These are phyloP conservation scores for Clarias pachynema DNA, from an alignment of 2,797 vertebrate species.

Conservation along the genomic window DNA sequence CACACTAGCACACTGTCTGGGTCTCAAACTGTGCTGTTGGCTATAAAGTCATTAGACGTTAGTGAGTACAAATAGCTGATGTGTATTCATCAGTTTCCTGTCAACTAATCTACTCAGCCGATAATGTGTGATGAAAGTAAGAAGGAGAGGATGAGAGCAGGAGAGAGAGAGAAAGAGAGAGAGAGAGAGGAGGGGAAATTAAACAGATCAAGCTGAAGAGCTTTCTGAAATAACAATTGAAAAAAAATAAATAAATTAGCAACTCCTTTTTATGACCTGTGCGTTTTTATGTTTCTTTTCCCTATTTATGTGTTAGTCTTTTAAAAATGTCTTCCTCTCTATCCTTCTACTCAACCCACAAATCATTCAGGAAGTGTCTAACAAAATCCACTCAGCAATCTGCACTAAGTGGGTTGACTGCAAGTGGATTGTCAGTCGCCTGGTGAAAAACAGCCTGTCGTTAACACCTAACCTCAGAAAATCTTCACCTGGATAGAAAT, in stretches of 20 bases:
- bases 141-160: slow-evolving; percentile 29
- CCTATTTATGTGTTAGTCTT: not conserved
- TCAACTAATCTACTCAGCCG: slow-evolving; percentile 28
- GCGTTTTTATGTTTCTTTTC: slow-evolving; percentile 37
- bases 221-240: slow-evolving; percentile 61
- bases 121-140: slow-evolving; percentile 16
- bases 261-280: slow-evolving; percentile 62
- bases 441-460: slow-evolving; percentile 30
- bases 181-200: slow-evolving; percentile 63
- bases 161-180: slow-evolving; percentile 17
- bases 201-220: slow-evolving; percentile 66
- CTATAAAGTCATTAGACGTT: slow-evolving; percentile 49
- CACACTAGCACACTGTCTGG: slow-evolving; percentile 38
- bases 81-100: slow-evolving; percentile 15
- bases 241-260: slow-evolving; percentile 60
- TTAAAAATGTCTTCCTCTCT: slow-evolving; percentile 1
- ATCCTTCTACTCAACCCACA: not conserved
- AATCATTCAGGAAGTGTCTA: slow-evolving; percentile 32
- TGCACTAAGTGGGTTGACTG: slow-evolving; percentile 22
- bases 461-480: slow-evolving; percentile 40
- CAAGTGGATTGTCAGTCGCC: slow-evolving; percentile 9
- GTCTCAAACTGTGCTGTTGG: slow-evolving; percentile 44
- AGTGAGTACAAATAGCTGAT: slow-evolving; percentile 22
- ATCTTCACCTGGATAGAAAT: slow-evolving; percentile 11
- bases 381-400: slow-evolving; percentile 24